phyloP scores from a whole-genome alignment of 2,797 vertebrate species.

The Anguilla megastoma region DNA sequence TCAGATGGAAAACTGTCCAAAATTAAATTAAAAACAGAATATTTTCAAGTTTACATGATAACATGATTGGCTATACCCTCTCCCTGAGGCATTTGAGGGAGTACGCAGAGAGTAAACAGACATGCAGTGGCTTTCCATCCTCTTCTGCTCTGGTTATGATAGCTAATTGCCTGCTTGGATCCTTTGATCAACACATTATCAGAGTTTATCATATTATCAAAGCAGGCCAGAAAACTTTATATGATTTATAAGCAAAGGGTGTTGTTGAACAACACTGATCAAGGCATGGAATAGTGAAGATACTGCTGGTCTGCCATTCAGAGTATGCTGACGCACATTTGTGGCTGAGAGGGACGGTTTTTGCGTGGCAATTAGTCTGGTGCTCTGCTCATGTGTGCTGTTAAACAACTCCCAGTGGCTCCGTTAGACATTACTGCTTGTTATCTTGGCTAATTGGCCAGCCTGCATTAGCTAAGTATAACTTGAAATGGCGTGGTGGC shows the following conservation, averaged over 20 bases:
- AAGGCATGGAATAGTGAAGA: background rate
- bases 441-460: background rate
- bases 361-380: background rate
- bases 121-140: background rate
- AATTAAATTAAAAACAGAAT: background rate
- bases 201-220: background rate
- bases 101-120: background rate
- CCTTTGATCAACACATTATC: background rate
- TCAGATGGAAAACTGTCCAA: background rate
- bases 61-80: slow-evolving; percentile 5
- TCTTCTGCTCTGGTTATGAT: background rate
- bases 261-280: background rate
- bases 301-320: background rate
- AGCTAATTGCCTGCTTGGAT: background rate
- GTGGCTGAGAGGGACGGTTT: background rate
- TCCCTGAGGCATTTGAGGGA: background rate
- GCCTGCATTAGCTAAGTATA: background rate
- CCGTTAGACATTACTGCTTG: background rate
- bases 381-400: background rate
- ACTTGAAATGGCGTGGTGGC: background rate
- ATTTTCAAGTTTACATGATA: slow-evolving; percentile 1
- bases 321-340: background rate
- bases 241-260: background rate
- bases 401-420: background rate
- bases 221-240: background rate